Base-by-base conservation (phyloP, 2,797 vertebrate species). In the Chrysolophus pictus region DNA sequence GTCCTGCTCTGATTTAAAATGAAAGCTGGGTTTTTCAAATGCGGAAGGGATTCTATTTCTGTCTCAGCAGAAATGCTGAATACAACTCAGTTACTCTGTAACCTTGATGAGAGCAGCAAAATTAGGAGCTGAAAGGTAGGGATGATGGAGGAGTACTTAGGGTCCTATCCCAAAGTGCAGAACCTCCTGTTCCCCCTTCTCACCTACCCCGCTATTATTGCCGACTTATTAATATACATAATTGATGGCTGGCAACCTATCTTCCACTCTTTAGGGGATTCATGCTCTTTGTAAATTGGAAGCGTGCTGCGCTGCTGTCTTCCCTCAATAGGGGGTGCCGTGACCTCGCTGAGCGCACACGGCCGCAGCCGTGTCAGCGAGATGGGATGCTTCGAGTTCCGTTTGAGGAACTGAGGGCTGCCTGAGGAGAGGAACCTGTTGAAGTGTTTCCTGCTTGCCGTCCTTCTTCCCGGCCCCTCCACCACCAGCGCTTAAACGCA, bases 21-120 rank as follows among this genome's bases (percentile, higher is more conserved):
- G 56, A 81, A 94, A 86, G 63, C 67, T 60, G 35, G n/a, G 37
- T 47, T 90, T 80, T 73, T 81, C 51, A 62, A n/a, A 63, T 58
- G 19, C 24, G 47, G 67, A 73, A 85, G 67, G 44, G 70, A 90
- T 91, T 91, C 69, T 63, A 56, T 93, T 95, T 77, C 42, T 31
- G 65, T 70, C 79, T 91, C 56, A 4, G 64, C 39, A 75, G 74
- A 84, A 90, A 87, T 31, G 12, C 56, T 82, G 44, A 84, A 84
- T 73, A 11, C n/a, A 35, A 41, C 74, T 79, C 63, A 88, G 93
- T 93, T 93, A 90, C 68, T 81, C 37, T 28, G 51, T 93, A 74
- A 90, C 91, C 79, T 70, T 91, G 70, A 39, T 55, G 22, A 75
- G 68, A 87, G 28, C 70, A 17, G 19, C 29, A 44, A 70, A 72